Evolutionary conservation across 2,113 vertebrate genomes (phyloP).

Genomic region (Nicator chloris): DNA sequence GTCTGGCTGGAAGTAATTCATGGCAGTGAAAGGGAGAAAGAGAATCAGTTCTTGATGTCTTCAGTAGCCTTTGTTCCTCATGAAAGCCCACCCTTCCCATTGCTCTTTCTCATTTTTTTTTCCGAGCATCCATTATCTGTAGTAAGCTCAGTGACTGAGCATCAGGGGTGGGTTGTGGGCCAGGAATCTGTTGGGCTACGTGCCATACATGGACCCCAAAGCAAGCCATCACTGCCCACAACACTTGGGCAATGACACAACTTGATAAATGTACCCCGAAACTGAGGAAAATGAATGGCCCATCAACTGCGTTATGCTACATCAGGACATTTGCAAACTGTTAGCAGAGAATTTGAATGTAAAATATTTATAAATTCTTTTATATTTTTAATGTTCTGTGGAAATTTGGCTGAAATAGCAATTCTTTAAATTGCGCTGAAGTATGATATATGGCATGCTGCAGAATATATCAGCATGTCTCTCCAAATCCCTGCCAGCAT

Average conservation of each 20-base stretch:
- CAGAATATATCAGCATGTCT: not conserved
- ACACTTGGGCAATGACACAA: not conserved
- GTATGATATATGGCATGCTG: not conserved
- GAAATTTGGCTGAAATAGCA: not conserved
- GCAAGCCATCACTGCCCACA: not conserved
- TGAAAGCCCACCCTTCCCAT: fast-evolving
- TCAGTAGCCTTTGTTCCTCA: not conserved
- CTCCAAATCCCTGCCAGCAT: not conserved
- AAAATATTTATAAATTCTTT: not conserved
- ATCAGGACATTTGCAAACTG: not conserved
- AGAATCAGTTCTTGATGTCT: not conserved
- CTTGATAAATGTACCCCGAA: not conserved
- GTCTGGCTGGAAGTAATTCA: not conserved
- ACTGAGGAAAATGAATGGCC: not conserved
- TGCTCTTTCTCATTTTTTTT: not conserved
- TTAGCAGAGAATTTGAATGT: not conserved
- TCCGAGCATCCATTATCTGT: not conserved
- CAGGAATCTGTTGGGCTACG: fast-evolving
- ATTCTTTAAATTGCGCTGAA: not conserved
- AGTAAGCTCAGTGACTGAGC: not conserved
- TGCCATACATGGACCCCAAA: not conserved
- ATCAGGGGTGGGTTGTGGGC: not conserved
- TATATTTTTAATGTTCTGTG: not conserved
- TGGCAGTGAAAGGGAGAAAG: not conserved
- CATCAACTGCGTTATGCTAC: not conserved